phyloP scores from a whole-genome alignment of 1,140 invertebrate species.

The Stegodyphus dumicola region DNA sequence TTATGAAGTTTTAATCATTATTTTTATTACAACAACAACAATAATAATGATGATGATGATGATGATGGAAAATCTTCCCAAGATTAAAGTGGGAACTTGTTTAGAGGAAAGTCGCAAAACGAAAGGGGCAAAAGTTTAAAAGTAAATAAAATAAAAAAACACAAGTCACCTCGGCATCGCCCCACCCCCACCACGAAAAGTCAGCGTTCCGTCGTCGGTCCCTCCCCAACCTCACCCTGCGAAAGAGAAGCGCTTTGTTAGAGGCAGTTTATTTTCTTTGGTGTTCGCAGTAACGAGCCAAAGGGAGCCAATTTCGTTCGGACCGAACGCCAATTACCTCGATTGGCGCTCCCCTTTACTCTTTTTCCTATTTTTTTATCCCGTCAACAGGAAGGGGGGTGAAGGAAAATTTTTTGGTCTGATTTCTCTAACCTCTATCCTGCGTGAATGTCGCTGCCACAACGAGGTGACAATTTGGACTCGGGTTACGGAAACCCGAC shows the following conservation, averaged over 20 bases:
- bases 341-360: slow-evolving; percentile 36
- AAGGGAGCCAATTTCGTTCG: slow-evolving; percentile 58
- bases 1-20: not conserved
- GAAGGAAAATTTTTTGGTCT: not conserved
- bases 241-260: slow-evolving; percentile 46
- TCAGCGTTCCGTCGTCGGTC: not conserved
- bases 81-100: no score
- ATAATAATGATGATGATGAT: no score
- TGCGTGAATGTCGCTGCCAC: not conserved
- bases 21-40: no score
- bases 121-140: not conserved
- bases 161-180: slow-evolving; percentile 23
- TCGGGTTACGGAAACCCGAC: no score
- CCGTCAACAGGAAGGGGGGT: not conserved
- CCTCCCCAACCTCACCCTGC: not conserved
- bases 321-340: slow-evolving; percentile 58
- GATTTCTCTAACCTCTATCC: not conserved
- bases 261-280: slow-evolving; percentile 58
- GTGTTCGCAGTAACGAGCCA: slow-evolving; percentile 58
- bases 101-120: not conserved
- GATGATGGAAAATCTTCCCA: no score
- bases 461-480: no score
- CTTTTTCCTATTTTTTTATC: slow-evolving; percentile 19
- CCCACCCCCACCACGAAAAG: not conserved
- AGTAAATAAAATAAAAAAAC: slow-evolving; percentile 52